phyloP scores from a whole-genome alignment of 2,113 vertebrate species.

The Burhinus bistriatus region DNA sequence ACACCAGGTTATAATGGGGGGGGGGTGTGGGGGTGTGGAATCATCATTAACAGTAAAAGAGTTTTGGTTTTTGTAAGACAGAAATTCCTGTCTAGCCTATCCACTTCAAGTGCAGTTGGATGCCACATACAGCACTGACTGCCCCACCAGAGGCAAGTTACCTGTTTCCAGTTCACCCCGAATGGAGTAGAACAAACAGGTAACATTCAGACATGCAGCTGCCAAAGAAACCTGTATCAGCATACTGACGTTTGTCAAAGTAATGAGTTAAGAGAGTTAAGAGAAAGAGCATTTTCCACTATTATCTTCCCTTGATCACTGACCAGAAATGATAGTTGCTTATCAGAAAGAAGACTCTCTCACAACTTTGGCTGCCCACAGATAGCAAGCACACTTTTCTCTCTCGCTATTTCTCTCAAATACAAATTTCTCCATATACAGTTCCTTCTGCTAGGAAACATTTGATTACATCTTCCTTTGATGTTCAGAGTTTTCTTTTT shows the following conservation, averaged over 20 bases:
- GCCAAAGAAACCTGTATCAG: not conserved
- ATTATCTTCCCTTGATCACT: not conserved
- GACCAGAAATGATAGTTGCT: not conserved
- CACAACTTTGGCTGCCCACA: not conserved
- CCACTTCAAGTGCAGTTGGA: not conserved
- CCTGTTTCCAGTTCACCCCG: not conserved
- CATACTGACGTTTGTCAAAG: not conserved
- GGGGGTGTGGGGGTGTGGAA: no score
- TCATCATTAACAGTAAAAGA: rapidly evolving
- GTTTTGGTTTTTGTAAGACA: not conserved
- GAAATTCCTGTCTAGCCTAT: not conserved
- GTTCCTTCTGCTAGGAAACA: not conserved
- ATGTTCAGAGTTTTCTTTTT: not conserved
- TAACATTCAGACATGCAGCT: not conserved
- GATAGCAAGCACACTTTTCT: not conserved
- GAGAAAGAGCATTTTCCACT: not conserved
- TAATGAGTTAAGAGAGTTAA: not conserved
- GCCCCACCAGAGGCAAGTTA: not conserved
- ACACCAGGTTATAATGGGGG: not conserved
- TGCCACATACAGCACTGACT: not conserved
- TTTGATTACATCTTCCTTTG: not conserved
- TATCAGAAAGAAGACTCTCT: not conserved
- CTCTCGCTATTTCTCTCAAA: not conserved
- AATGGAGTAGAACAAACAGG: not conserved
- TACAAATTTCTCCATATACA: not conserved